phyloP scores from a whole-genome alignment of 2,888 invertebrate genomes.

The Platerodrilus igneus region DNA sequence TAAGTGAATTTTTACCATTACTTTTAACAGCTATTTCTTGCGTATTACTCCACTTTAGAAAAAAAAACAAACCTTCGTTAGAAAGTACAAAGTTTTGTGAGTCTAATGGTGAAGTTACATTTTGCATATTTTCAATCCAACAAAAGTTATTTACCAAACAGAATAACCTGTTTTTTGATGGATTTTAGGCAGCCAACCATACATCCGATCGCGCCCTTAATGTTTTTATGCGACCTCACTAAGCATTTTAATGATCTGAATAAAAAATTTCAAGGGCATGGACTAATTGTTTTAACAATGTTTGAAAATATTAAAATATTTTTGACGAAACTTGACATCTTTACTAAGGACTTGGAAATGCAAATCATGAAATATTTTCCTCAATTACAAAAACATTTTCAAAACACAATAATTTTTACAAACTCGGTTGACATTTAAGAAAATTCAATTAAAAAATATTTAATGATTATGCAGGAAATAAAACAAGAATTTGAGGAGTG shows the following conservation, averaged over 20 bases:
- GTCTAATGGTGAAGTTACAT: too few relatives aligned
- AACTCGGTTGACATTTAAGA: slow-evolving; percentile 10
- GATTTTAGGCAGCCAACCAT: too few relatives aligned
- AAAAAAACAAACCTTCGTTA: too few relatives aligned
- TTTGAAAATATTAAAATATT: slow-evolving; percentile 16
- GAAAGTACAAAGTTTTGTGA: too few relatives aligned
- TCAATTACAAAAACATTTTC: slow-evolving; percentile 16
- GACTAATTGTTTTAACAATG: slow-evolving; percentile 14
- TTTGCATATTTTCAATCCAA: too few relatives aligned
- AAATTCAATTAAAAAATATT: slow-evolving; percentile 14
- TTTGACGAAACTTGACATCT: slow-evolving; percentile 15
- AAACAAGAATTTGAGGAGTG: slow-evolving; percentile 15
- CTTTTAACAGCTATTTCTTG: too few relatives aligned
- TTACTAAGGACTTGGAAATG: slow-evolving; percentile 15
- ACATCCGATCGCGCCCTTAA: too few relatives aligned
- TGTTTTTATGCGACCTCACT: slow-evolving; percentile 12
- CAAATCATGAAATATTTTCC: slow-evolving; percentile 15
- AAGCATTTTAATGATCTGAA: slow-evolving; percentile 8
- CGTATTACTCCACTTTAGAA: too few relatives aligned
- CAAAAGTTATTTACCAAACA: too few relatives aligned
- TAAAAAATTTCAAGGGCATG: slow-evolving; percentile 7
- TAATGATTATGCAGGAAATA: slow-evolving; percentile 15
- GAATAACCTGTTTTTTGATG: too few relatives aligned
- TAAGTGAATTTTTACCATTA: too few relatives aligned
- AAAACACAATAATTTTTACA: slow-evolving; percentile 13